Percentiles rank a stretch among this genome's conserved stretches.
Evolutionary conservation across 2,113 vertebrate genomes (phyloP).

Genomic region (Spea multiplicata): DNA sequence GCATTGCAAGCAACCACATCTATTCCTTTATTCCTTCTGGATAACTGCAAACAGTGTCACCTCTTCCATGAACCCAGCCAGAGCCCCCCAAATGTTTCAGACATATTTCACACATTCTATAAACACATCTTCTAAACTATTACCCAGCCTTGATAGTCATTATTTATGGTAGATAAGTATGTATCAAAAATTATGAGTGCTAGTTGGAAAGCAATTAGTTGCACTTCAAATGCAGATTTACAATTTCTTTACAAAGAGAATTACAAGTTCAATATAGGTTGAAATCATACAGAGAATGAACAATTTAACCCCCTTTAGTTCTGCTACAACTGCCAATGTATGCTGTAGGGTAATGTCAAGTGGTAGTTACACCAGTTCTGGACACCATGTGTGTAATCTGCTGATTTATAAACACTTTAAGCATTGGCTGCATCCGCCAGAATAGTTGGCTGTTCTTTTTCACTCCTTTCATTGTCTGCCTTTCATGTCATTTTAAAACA

Average conservation of each 20-base stretch:
- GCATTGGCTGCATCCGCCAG: neutral
- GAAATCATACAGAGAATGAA: neutral
- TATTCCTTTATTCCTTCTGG: neutral
- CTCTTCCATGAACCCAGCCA: neutral
- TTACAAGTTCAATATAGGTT: neutral
- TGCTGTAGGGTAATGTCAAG: neutral
- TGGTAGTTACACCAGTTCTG: neutral
- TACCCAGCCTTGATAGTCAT: neutral
- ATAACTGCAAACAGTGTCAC: neutral
- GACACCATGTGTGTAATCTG: neutral
- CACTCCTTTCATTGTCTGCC: neutral
- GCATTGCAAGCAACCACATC: neutral
- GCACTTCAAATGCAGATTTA: neutral
- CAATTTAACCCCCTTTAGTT: neutral
- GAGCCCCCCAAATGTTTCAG: neutral
- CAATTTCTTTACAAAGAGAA: neutral
- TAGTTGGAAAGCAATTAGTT: constrained; percentile 1
- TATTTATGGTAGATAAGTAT: neutral
- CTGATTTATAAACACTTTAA: constrained; percentile 13
- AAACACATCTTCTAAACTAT: neutral
- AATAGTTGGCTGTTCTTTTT: neutral
- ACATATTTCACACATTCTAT: neutral
- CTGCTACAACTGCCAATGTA: neutral
- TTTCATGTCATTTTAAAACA: too few relatives aligned
- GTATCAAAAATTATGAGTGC: neutral